Percentiles rank a stretch among this genome's conserved stretches.
Conservation (phyloP, 2,113 vertebrate species). For the Geococcyx californianus region DNA sequence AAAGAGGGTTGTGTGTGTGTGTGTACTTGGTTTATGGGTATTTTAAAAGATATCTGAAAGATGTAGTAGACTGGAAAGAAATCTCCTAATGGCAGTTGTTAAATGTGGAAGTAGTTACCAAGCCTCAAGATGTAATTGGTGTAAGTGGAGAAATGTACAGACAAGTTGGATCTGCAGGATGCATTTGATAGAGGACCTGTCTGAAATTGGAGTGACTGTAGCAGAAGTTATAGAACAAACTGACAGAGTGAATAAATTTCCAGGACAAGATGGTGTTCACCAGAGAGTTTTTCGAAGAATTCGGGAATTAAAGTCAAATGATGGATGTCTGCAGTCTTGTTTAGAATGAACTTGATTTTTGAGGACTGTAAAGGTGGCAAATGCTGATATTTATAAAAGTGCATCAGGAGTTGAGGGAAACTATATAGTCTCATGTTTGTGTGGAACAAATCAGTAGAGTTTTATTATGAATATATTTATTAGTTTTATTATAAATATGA, state of each 20-base stretch:
- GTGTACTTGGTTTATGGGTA: not conserved
- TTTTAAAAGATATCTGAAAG: not conserved
- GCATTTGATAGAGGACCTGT: not conserved
- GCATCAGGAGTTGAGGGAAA: not conserved
- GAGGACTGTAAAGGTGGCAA: not conserved
- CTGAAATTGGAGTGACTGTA: not conserved
- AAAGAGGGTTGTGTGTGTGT: not conserved
- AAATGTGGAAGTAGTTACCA: not conserved
- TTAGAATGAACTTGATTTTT: not conserved
- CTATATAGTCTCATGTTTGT: not conserved
- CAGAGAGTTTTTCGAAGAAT: not conserved
- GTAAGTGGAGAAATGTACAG: not conserved
- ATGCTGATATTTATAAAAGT: not conserved
- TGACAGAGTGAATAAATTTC: not conserved
- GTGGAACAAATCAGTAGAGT: not conserved
- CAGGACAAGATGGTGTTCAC: not conserved
- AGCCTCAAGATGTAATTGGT: not conserved
- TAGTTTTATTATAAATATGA: no score
- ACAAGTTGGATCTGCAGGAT: not conserved
- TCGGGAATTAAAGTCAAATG: not conserved
- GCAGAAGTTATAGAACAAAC: not conserved
- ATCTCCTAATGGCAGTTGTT: not conserved
- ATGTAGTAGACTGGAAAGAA: not conserved
- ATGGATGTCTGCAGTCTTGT: not conserved
- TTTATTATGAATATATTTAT: not conserved